Percentiles rank a stretch among this genome's conserved stretches.
Conservation (phyloP, 1,140 invertebrate genomes). For the Plectus sambesii region DNA sequence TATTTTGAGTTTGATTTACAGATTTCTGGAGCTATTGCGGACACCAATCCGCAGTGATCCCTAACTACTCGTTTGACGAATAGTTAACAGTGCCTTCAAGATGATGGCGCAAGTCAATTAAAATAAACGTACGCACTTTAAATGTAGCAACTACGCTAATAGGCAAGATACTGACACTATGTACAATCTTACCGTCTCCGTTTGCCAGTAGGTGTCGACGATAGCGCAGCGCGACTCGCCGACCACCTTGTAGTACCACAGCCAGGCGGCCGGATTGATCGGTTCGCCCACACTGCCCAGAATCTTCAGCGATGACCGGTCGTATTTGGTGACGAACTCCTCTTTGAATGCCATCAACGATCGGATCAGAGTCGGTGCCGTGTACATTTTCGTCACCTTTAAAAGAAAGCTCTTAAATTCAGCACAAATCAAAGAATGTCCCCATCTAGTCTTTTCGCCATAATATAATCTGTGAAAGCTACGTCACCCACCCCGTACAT, state of each 20-base stretch:
- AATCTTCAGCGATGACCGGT: conserved; percentile 60
- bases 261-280: conserved; percentile 94
- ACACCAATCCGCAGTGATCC: too few species aligned
- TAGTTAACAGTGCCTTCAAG: too few species aligned
- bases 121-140: too few species aligned
- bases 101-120: too few species aligned
- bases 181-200: conserved; percentile 66
- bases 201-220: conserved; percentile 98
- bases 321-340: conserved; percentile 54
- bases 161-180: too few species aligned
- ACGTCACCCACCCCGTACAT: background rate
- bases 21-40: too few species aligned
- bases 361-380: conserved; percentile 90
- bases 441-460: background rate
- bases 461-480: background rate
- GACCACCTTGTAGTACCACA: conserved; percentile 83
- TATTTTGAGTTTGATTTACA: too few species aligned
- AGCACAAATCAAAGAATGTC: conserved; percentile 7
- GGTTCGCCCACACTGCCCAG: conserved; percentile 90
- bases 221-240: conserved; percentile 60
- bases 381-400: conserved; percentile 76
- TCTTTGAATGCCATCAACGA: conserved; percentile 77
- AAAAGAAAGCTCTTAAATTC: conserved; percentile 1
- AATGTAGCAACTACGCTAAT: too few species aligned
- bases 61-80: too few species aligned